Evolutionary conservation across 2,888 invertebrate genomes (phyloP), one percentile per base, ranked within the genome.

Genomic region (Drosophila kuntzei): DNA sequence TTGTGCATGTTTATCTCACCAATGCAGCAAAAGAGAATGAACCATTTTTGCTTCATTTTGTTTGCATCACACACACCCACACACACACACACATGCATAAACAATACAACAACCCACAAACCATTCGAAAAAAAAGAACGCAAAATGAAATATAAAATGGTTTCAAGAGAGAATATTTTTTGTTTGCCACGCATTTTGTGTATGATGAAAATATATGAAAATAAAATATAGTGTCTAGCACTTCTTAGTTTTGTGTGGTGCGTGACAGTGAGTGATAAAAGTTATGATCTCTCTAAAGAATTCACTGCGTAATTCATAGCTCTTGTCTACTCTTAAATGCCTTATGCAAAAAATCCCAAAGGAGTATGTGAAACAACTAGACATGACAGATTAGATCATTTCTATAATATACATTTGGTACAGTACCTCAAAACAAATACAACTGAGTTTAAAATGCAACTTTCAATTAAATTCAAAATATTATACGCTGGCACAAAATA

Each of bases 181-280:
- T 60, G 25, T 39, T 41, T 20, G 50, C 16, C 18, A 36, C 44
- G 25, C 44, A 27, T 12, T 41, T 37, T 61, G 46, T 27, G 27
- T 58, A 69, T 50, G 49, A 69, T 62, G 72, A 58, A 60, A 50
- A 29, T 49, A 37, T 46, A 69, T 62, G 72, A 58, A 60, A 57
- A 29, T 49, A 37, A 62, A 39, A 39, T 39, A 2, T 36, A 16
- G 14, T 25, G 34, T 49, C 22, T n/a, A 9, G 18, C 20, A 16
- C 22, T 43, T n/a, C 32, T 20, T 8, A 32, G 41, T 11, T 62
- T 14, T 59, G 29, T 34, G 46, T 51, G 53, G 12, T 34, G 61
- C 61, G 63, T 74, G 86, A 75, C 85, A 85, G 83, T 85, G 86
- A 79, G 75, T 84, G 82, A 79, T 79, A 82, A 75, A 77, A 85